Evolutionary conservation across 2,113 vertebrate genomes (phyloP), one percentile per base, ranked within the genome.

Genomic region (Haplochromis burtoni): DNA sequence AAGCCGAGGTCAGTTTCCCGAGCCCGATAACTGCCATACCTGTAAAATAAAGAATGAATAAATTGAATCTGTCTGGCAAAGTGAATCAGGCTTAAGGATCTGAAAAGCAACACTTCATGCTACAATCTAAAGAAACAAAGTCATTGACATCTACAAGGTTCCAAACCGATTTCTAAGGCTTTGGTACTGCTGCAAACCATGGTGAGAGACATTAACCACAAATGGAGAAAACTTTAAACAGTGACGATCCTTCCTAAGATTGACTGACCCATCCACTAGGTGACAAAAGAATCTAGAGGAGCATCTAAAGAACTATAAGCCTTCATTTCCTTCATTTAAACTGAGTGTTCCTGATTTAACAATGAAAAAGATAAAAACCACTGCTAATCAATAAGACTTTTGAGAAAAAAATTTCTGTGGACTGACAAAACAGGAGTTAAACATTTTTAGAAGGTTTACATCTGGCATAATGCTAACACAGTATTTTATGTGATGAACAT

Each of bases 221-320:
- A 66, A 66, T 66, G 0, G 61, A 66, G 61, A 66, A 66, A 8
- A 12, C 17, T 66, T 35, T 12, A 66, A 66, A 66, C 10, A 35
- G 31, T 0, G 17, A n/a, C n/a, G 31, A 66, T n/a, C 10, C 17
- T 66, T 2, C 4, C 61, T n/a, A 35, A 63, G 31, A 63, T 0
- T 0, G 31, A 35, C 59, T n/a, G 59, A 63, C 59, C 31, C 59
- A 63, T 35, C 59, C 4, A 63, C 59, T n/a, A 1, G 61, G 61
- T 66, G 61, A n/a, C 17, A 35, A 35, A 66, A 35, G 0, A 66
- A 0, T 66, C 61, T 35, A 35, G 17, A 35, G 31, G 61, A 35
- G 17, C 31, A 12, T n/a, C 17, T 66, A 35, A 35, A 35, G 31
- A 66, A 66, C 61, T 63, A 0, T 0, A 35, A 4, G 31, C 10